Evolutionary conservation across 2,797 vertebrate species (phyloP), one percentile per base, ranked within the genome.

Genomic region (Molothrus aeneus): DNA sequence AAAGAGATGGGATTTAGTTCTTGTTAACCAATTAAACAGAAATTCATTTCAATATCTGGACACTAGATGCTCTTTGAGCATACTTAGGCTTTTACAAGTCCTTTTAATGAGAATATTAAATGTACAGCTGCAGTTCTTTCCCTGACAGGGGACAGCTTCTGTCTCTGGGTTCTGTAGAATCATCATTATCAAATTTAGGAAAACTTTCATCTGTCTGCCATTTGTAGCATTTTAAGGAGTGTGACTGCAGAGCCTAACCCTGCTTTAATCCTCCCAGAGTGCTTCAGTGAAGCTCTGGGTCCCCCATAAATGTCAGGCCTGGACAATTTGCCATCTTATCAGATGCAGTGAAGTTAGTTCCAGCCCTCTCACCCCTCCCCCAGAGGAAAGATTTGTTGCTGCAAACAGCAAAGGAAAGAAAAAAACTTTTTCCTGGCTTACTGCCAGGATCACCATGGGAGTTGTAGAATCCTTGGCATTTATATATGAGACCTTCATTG

Each of bases 381-480:
- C 81, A 95, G 95, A 90, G 92, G 94, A 93, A 92, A 92, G 93
- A 92, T 96, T 93, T 93, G 93, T 92, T 93, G 66, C 84, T 75
- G 95, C 95, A 96, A 95, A 95, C 84, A 88, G 93, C 93, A 92
- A 94, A 92, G 94, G 92, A 65, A 97, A 95, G 96, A 96, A 96
- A 97, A 97, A 97, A 96, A 84, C 94, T 94, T 97, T 97, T 97
- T 96, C 94, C 92, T 98, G 98, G 96, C 95, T 90, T 50, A 28
- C 65, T 93, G 96, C 97, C 97, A 96, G 91, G 40, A 87, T 87
- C 94, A 82, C 95, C 95, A 97, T 71, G 95, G 96, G 96, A 97
- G 92, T 96, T 95, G 93, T 95, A 95, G 91, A 97, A 97, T 97
- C 97, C 93, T 95, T 97, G 97, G 96, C 97, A 96, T 97, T 96